Base-by-base conservation (phyloP, 2,888 invertebrate genomes). In the Drosophila buzzatii region DNA sequence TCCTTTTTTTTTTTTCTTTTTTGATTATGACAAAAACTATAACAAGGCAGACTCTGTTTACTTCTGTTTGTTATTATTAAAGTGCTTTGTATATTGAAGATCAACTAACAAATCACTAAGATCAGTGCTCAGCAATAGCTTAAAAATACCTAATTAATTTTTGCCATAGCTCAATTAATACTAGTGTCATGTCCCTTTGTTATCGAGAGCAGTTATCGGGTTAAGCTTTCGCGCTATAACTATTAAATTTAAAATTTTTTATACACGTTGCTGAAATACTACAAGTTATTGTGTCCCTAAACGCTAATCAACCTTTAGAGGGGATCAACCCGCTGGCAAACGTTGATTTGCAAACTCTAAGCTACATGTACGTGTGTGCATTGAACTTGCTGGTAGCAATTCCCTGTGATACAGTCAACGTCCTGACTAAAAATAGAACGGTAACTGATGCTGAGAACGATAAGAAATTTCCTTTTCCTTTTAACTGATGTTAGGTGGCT, bases 391-490 rank as follows among this genome's bases (percentile, higher is more conserved):
- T 27, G 49, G 12, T 44, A 55, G 27, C 31, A 27, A 65, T 57
- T 76, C 68, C 72, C 62, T 41, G 33, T 27, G 53, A 44, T 37
- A 41, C 62, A 58, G 59, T 27, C 64, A 69, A 58, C 63, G 68
- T 42, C 59, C 71, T 47, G 44, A 27, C 64, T 79, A 68, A 67
- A 76, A 72, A 73, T 70, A 76, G 68, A 69, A 60, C 35, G n/a
- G 41, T 63, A 79, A 73, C 70, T 81, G 82, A 86, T 78, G 82
- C 76, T 55, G 55, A 52, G 61, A 57, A 65, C 57, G 67, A 61
- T 49, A 72, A 74, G 80, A 66, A 76, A 82, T 85, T 87, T 85
- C 76, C 81, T 73, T 82, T 85, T 76, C 49, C 70, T 73, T 73
- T 75, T 71, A 73, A 67, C 52, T 68, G 16, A 39, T 12, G 47